Evolutionary conservation across 2,113 vertebrate genomes (phyloP).

Genomic region (Spheniscus mendiculus): DNA sequence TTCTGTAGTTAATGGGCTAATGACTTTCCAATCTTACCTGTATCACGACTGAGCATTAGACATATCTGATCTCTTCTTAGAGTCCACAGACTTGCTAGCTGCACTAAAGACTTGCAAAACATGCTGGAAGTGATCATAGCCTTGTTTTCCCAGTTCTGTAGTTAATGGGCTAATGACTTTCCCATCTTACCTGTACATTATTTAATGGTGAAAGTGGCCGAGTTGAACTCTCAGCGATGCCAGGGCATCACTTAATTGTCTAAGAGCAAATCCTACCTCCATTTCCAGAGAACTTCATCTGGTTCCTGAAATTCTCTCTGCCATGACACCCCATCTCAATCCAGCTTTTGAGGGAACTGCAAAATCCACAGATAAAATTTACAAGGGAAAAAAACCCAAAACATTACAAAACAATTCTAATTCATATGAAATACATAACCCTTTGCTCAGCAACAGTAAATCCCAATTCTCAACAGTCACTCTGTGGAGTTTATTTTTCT

Average conservation of each 20-base stretch:
- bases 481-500: not conserved
- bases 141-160: not conserved
- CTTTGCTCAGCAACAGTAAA: not conserved
- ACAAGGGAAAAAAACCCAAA: fast-evolving
- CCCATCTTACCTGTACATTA: not conserved
- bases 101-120: not conserved
- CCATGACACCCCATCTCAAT: too few species aligned
- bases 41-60: too few species aligned
- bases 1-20: too few species aligned
- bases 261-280: not conserved
- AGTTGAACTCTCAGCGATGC: not conserved
- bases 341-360: not conserved
- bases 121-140: not conserved
- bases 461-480: fast-evolving
- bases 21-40: too few species aligned
- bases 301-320: not conserved
- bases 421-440: not conserved
- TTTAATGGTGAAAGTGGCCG: not conserved
- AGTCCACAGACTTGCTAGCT: not conserved
- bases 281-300: not conserved
- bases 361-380: not conserved
- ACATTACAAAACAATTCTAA: not conserved
- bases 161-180: not conserved
- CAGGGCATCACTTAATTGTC: not conserved
- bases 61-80: not conserved